Percentiles rank a stretch among this genome's conserved stretches.
Evolutionary conservation across 2,797 vertebrate species (phyloP).

Genomic region (Esox lucius): DNA sequence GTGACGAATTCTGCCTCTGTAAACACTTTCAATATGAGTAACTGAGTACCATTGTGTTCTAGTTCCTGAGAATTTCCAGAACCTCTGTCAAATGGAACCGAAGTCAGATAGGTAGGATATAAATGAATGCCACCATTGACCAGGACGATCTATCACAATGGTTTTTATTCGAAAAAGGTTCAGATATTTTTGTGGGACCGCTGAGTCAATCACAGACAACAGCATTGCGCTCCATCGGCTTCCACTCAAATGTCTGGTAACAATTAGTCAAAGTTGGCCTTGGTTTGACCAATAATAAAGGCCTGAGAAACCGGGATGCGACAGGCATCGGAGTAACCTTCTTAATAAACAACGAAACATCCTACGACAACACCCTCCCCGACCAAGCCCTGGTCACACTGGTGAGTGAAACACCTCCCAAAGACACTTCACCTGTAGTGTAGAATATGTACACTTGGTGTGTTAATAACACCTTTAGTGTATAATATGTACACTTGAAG

Average conservation of each 20-base stretch:
- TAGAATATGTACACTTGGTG: too few species aligned
- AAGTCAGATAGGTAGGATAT: constrained; percentile 60
- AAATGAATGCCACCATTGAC: constrained; percentile 2
- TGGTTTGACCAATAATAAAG: too few species aligned
- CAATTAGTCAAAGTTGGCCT: too few species aligned
- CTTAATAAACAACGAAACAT: too few species aligned
- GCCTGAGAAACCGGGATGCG: too few species aligned
- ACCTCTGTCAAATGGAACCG: constrained; percentile 47
- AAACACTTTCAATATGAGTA: constrained; percentile 64
- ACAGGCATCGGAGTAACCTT: not conserved
- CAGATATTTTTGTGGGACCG: not conserved
- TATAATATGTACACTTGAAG: too few species aligned
- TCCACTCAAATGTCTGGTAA: too few species aligned
- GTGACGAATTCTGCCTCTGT: constrained; percentile 52
- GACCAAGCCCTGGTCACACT: too few species aligned
- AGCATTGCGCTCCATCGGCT: constrained; percentile 11
- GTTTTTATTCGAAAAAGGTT: constrained; percentile 35
- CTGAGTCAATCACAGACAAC: constrained; percentile 29
- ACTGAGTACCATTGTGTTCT: constrained; percentile 63
- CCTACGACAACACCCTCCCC: too few species aligned
- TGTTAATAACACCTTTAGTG: too few species aligned
- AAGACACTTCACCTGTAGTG: too few species aligned
- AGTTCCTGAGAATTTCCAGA: constrained; percentile 64
- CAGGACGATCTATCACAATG: constrained; percentile 33
- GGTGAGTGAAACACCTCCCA: too few species aligned